A percentile compares a stretch with the other conserved stretches of the same genome.
Evolutionary conservation across 1,140 invertebrate genomes (phyloP).

Genomic region (Polyergus mexicanus): DNA sequence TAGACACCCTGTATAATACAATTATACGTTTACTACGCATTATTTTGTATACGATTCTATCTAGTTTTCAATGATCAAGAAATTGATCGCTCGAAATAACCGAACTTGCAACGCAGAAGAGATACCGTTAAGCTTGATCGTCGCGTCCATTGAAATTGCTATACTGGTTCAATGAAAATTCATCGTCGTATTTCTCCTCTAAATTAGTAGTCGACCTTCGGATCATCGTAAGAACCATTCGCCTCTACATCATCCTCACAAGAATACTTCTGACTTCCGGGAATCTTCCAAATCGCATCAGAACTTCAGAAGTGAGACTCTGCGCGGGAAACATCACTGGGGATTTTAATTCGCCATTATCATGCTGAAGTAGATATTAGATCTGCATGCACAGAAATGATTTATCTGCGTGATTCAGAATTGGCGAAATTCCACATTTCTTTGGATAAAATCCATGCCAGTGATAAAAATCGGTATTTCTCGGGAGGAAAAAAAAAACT

Average conservation of each 20-base stretch:
- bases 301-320: not conserved
- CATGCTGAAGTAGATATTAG: not conserved
- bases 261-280: not conserved
- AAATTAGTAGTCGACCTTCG: not conserved
- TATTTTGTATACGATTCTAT: not conserved
- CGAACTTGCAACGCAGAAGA: not conserved
- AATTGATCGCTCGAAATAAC: not conserved
- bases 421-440: too few species aligned
- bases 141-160: slow-evolving; percentile 10
- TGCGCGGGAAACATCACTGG: not conserved
- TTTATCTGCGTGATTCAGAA: not conserved
- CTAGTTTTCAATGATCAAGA: not conserved
- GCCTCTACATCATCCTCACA: not conserved
- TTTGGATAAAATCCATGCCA: too few species aligned
- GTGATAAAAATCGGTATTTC: too few species aligned
- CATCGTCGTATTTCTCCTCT: not conserved
- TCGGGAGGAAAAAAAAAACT: too few species aligned
- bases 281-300: too few species aligned
- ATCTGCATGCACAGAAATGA: not conserved
- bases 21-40: not conserved
- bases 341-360: not conserved
- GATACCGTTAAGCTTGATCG: not conserved
- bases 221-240: not conserved
- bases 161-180: not conserved
- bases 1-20: too few species aligned